These are phyloP conservation scores for Apocrypta bakeri DNA, from an alignment of 1,140 invertebrate genomes.

Conservation along the genomic window DNA sequence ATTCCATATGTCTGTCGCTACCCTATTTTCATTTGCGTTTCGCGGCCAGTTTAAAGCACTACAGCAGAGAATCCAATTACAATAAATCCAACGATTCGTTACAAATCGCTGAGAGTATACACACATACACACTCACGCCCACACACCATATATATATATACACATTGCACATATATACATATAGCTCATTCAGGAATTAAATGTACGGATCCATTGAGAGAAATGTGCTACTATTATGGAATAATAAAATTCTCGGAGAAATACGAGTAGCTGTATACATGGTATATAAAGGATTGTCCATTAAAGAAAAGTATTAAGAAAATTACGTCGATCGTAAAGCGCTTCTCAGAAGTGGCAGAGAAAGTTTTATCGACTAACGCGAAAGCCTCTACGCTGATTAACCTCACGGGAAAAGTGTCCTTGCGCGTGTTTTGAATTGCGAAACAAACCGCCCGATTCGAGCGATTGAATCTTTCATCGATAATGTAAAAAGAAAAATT, in stretches of 20 bases:
- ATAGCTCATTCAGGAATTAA: no score
- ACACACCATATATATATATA: no score
- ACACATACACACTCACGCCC: no score
- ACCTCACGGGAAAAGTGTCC: background rate
- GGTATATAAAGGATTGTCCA: background rate
- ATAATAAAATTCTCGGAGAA: background rate
- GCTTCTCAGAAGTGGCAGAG: background rate
- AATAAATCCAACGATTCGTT: no score
- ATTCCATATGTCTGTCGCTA: background rate
- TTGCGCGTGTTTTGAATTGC: no score
- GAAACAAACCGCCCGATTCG: no score
- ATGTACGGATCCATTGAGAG: no score
- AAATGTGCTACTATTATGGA: background rate
- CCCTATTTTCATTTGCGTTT: background rate
- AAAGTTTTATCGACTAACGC: background rate
- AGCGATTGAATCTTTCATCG: no score
- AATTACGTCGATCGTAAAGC: conserved; percentile 7
- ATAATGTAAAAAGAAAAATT: no score
- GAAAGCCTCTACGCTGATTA: background rate
- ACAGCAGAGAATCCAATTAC: no score
- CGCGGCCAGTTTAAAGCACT: background rate
- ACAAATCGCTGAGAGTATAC: background rate
- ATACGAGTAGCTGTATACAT: background rate
- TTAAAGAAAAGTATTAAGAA: conserved; percentile 9
- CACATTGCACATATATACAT: no score